A percentile compares a stretch with the other conserved stretches of the same genome.
These are phyloP conservation scores for Syrista parreyssii DNA, from an alignment of 2,888 invertebrate species.

Conservation along the genomic window DNA sequence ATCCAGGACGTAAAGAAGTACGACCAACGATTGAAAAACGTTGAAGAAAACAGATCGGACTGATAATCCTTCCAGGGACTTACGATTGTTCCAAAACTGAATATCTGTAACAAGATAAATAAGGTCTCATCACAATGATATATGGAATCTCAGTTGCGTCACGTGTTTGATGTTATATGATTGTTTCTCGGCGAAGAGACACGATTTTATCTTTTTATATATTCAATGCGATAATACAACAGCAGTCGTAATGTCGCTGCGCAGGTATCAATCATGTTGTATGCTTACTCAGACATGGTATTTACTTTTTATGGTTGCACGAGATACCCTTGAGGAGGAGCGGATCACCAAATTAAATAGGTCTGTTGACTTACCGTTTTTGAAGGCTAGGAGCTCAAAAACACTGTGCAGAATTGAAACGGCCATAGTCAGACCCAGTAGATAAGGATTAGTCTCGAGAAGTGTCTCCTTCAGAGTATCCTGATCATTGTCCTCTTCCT, in stretches of 20 bases:
- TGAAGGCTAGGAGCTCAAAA: constrained; percentile 98
- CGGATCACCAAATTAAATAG: background rate
- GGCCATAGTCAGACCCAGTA: constrained; percentile 89
- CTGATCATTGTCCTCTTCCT: constrained; percentile 89
- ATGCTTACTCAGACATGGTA: background rate
- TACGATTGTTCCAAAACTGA: constrained; percentile 99
- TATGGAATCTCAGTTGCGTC: background rate
- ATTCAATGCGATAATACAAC: background rate
- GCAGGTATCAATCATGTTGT: background rate
- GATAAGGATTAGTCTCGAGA: constrained; percentile 95
- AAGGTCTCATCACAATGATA: background rate
- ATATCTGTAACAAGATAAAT: constrained; percentile 74
- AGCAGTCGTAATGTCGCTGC: background rate
- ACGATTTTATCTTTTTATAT: background rate
- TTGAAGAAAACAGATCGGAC: constrained; percentile 98
- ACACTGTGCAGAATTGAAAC: constrained; percentile 96
- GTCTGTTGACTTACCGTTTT: constrained; percentile 79
- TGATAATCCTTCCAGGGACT: constrained; percentile 96
- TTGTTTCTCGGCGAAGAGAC: background rate
- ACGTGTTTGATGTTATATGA: background rate
- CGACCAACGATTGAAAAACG: constrained; percentile 96
- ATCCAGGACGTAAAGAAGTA: constrained; percentile 95
- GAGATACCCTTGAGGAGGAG: background rate
- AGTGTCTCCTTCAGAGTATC: constrained; percentile 93
- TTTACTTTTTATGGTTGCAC: background rate